These are phyloP conservation scores for Ailuropoda melanoleuca DNA, from an alignment of 2,113 vertebrate species.

Conservation along the genomic window DNA sequence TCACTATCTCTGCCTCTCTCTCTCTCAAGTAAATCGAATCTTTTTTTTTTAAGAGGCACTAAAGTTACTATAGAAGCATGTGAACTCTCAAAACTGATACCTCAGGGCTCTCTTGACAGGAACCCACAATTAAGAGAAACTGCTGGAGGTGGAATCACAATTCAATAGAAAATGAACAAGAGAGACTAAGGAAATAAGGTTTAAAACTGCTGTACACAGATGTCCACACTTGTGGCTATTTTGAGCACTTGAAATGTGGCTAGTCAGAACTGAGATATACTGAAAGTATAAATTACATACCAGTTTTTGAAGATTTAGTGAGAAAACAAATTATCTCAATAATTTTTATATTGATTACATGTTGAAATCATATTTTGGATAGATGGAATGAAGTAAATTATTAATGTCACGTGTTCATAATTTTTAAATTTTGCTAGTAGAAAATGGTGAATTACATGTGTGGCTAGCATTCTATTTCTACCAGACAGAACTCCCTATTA, in stretches of 20 bases:
- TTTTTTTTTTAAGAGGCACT: not conserved
- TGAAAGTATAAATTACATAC: not conserved
- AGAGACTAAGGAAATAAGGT: not conserved
- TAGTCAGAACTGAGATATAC: not conserved
- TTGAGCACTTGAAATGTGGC: not conserved
- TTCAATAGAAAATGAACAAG: not conserved
- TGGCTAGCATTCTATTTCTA: slow-evolving; percentile 13
- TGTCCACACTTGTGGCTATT: not conserved
- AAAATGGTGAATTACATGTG: not conserved
- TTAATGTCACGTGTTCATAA: not conserved
- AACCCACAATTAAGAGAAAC: not conserved
- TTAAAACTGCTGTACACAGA: not conserved
- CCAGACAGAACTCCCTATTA: not conserved
- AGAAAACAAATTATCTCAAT: not conserved
- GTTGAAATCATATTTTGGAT: slow-evolving; percentile 16
- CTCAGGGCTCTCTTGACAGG: not conserved
- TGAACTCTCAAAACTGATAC: not conserved
- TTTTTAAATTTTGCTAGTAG: not conserved
- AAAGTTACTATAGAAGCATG: not conserved
- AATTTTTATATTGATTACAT: not conserved
- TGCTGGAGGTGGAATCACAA: not conserved
- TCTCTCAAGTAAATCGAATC: too few relatives aligned
- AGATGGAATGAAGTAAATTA: not conserved
- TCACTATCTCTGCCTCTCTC: too few relatives aligned
- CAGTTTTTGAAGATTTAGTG: not conserved